These are phyloP conservation scores for Sander vitreus DNA, from an alignment of 2,113 vertebrate species.

Conservation along the genomic window DNA sequence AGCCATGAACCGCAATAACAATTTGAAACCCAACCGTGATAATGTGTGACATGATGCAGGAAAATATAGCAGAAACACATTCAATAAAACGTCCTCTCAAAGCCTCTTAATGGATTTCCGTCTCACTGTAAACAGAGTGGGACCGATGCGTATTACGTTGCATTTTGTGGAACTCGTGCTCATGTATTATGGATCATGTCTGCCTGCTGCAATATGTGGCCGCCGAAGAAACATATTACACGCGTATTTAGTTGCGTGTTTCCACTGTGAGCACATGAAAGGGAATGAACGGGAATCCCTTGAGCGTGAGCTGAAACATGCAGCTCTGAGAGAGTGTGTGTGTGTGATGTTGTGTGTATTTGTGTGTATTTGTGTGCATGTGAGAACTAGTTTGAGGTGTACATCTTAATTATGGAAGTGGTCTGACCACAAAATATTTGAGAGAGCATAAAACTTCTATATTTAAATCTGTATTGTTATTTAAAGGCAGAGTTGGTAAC, in stretches of 20 bases:
- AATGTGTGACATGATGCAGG: not conserved
- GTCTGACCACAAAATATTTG: too few relatives aligned
- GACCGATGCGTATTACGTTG: slow-evolving; percentile 14
- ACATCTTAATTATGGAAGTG: not conserved
- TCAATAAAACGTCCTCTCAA: not conserved
- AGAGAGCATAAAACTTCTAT: too few relatives aligned
- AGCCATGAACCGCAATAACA: not conserved
- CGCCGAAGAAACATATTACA: slow-evolving; percentile 4
- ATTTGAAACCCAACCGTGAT: not conserved
- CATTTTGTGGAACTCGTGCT: slow-evolving; percentile 9
- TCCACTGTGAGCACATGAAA: not conserved
- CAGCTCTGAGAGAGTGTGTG: not conserved
- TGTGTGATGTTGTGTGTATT: not conserved
- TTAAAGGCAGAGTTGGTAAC: too few relatives aligned
- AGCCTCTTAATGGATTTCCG: slow-evolving; percentile 9
- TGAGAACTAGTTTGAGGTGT: not conserved
- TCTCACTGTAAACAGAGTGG: slow-evolving; percentile 9
- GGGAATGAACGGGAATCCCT: slow-evolving; percentile 14
- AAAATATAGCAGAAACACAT: not conserved
- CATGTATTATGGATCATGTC: slow-evolving; percentile 25
- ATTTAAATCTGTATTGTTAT: too few relatives aligned
- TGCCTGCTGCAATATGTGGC: not conserved
- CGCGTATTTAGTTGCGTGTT: not conserved
- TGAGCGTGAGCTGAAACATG: not conserved
- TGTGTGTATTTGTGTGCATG: not conserved